Conservation (phyloP, 2,797 vertebrate species). For the Hippocampus kuda region DNA sequence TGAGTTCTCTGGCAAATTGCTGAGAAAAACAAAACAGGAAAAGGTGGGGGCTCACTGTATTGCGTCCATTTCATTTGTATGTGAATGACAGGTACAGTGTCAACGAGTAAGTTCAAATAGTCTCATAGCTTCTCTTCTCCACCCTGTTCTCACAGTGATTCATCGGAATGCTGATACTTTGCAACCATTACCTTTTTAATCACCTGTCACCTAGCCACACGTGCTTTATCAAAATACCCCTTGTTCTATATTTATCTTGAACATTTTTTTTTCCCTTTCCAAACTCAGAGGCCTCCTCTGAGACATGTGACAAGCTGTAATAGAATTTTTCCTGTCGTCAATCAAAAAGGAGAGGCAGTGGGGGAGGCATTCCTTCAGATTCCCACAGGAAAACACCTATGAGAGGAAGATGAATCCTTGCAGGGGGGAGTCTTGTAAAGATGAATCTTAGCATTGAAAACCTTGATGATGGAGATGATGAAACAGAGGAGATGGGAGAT, state of each 20-base stretch:
- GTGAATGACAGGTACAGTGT: conserved; percentile 13
- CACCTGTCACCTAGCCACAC: conserved; percentile 31
- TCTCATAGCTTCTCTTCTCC: conserved; percentile 24
- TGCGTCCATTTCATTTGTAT: conserved; percentile 12
- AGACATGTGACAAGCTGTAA: conserved; percentile 45
- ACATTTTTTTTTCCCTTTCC: conserved; percentile 19
- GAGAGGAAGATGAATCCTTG: background rate
- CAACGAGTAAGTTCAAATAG: conserved; percentile 33
- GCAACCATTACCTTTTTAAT: conserved; percentile 48
- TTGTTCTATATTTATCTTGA: conserved; percentile 38
- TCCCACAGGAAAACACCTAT: background rate
- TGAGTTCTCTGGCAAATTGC: no score
- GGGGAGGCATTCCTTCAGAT: background rate
- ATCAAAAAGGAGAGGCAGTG: conserved; percentile 20
- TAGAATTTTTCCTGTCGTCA: conserved; percentile 51
- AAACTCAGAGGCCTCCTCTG: conserved; percentile 32
- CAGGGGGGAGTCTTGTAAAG: background rate
- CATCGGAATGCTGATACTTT: conserved; percentile 49
- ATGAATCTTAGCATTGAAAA: background rate
- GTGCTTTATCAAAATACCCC: conserved; percentile 48
- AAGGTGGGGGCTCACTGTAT: background rate
- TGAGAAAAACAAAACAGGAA: no score
- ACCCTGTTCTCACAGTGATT: conserved; percentile 46
- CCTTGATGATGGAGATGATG: background rate
- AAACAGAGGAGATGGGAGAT: no score